These are phyloP conservation scores for Sternarchorhynchus goeldii DNA, from an alignment of 2,797 vertebrate genomes.

Conservation along the genomic window DNA sequence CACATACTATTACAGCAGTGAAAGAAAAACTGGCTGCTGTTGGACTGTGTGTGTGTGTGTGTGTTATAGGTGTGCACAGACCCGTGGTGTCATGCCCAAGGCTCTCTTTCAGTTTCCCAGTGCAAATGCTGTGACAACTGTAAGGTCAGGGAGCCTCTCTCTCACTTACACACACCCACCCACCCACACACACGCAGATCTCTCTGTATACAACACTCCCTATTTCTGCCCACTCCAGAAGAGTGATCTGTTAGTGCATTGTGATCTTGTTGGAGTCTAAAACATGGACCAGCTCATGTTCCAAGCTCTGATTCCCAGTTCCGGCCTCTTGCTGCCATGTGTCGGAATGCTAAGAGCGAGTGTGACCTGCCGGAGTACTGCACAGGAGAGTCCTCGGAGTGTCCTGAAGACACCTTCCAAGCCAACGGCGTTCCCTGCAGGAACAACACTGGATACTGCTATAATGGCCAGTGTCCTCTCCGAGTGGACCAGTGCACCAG, in stretches of 20 bases:
- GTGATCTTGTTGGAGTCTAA: background rate
- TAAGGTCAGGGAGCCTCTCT: conserved; percentile 12
- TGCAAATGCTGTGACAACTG: conserved; percentile 45
- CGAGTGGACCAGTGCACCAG: conserved; percentile 28
- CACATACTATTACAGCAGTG: background rate
- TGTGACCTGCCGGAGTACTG: conserved; percentile 46
- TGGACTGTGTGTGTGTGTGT: background rate
- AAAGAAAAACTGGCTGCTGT: background rate
- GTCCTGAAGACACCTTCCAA: conserved; percentile 24
- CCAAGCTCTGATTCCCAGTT: background rate
- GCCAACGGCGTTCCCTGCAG: conserved; percentile 33
- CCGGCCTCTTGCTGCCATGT: background rate
- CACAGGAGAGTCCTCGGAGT: background rate
- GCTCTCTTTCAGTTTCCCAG: conserved; percentile 27
- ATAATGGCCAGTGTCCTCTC: conserved; percentile 27
- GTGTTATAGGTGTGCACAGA: conserved; percentile 26
- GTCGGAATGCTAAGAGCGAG: background rate
- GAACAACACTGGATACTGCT: conserved; percentile 31
- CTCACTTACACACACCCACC: background rate
- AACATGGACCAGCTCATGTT: too few species aligned
- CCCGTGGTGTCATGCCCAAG: conserved; percentile 29
- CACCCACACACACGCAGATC: conserved; percentile 1
- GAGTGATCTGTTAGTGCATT: too few species aligned
- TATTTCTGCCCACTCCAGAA: too few species aligned
- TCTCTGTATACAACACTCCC: too few species aligned